Conservation (phyloP, 2,888 invertebrate species). For the Tetranychus truncatus region DNA sequence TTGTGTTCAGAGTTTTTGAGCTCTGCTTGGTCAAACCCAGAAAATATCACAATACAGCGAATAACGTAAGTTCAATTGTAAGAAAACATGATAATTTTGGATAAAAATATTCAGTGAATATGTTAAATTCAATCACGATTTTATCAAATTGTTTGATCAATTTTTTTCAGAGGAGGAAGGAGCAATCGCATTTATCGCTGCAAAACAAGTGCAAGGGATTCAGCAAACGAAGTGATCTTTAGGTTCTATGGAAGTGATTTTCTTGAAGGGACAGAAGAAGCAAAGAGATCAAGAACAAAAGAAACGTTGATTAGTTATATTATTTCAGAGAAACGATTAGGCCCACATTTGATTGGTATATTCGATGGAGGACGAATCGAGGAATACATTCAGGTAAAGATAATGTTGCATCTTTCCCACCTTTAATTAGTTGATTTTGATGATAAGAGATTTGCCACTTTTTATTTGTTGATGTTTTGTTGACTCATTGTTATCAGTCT, state of each 20-base stretch:
- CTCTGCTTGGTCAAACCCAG: background rate
- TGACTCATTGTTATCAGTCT: background rate
- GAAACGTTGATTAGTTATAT: background rate
- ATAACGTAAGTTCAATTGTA: background rate
- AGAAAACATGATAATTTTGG: background rate
- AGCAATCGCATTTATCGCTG: background rate
- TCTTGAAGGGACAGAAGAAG: background rate
- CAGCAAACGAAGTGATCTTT: background rate
- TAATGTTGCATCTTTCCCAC: background rate
- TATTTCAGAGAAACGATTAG: background rate
- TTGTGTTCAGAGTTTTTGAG: background rate
- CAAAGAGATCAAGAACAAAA: background rate
- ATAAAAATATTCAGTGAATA: background rate
- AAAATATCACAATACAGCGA: background rate
- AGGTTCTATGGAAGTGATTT: background rate
- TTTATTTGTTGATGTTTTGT: background rate
- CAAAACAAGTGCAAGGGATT: background rate
- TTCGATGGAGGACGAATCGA: conserved; percentile 8
- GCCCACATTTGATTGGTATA: background rate
- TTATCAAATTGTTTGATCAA: background rate
- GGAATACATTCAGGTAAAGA: background rate
- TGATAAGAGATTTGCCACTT: background rate
- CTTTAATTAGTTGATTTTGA: background rate
- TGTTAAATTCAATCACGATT: background rate
- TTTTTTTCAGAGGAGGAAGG: background rate